Evolutionary conservation across 2,797 vertebrate genomes (phyloP), one percentile per base, ranked within the genome.

Genomic region (Gallirallus australis): DNA sequence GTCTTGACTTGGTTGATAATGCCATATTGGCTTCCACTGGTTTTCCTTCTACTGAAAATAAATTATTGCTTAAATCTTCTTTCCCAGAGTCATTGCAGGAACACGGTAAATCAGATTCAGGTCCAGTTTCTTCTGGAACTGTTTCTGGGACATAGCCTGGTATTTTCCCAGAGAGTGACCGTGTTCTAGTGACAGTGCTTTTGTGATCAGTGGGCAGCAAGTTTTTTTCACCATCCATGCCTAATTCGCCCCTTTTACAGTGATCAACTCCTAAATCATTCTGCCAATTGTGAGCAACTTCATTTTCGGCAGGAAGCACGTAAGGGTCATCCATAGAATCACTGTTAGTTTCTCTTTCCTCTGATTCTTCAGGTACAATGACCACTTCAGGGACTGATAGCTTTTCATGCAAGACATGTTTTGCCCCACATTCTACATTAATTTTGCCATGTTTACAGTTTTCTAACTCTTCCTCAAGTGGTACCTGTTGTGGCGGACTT

Each of bases 51-150:
- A 86, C 82, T 12, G 98, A 90, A 50, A 96, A 68, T 42, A 77
- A 81, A 5, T 53, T 95, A 80, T 86, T 97, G 37, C 96, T 94
- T 31, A 87, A 66, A 47, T 97, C 90, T 64, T 95, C 75, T 31
- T 59, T 14, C n/a, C 66, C 61, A 57, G 98, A 98, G 84, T 98
- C 97, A 30, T 98, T 97, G 73, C 27, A 96, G 24, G 80, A 48
- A 90, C 98, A 98, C 27, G 96, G 93, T 8, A 94, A 57, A 72
- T 96, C 97, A 33, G 86, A 82, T 87, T 99, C 99, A 28, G 98
- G 97, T 33, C 98, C 99, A 6, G 97, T 98, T 97, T 99, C 99
- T 97, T 99, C 99, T 18, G 99, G 99, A 77, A 99, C 99, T 6
- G 99, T 99, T 97, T 99, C 99, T 47, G 99, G 99, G 54, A 99